Conservation (phyloP, 37 sponge, comb jelly and placozoan species). For the Beroe forskalii region DNA sequence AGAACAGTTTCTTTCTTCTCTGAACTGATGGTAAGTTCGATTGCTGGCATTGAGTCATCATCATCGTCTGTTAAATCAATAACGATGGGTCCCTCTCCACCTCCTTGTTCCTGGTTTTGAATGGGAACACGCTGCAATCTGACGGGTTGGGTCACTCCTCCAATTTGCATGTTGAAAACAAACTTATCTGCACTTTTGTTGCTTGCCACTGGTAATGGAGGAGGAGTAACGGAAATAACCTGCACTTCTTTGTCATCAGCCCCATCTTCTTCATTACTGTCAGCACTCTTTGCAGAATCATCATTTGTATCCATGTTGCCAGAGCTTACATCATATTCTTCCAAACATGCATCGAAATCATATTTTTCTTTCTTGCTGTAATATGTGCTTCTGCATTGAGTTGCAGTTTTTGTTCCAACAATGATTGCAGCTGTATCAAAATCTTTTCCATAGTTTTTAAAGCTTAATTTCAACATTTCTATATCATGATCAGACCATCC, state of each 20-base stretch:
- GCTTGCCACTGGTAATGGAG: background rate
- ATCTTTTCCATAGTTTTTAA: conserved; percentile 45
- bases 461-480: conserved; percentile 37
- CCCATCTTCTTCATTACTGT: background rate
- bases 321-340: conserved; percentile 1
- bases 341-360: conserved; percentile 8
- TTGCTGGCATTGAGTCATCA: conserved; percentile 45
- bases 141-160: conserved; percentile 26
- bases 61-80: conserved; percentile 63
- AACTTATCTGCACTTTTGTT: background rate
- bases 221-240: background rate
- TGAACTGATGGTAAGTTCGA: background rate
- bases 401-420: conserved; percentile 35
- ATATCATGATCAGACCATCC: conserved; percentile 35
- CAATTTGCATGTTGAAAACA: conserved; percentile 57
- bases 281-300: background rate
- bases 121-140: conserved; percentile 58
- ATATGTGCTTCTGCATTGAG: conserved; percentile 18
- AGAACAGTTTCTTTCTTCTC: conserved; percentile 38
- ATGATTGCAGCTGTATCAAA: conserved; percentile 60
- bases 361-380: conserved; percentile 55
- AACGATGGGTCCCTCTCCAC: background rate
- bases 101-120: background rate
- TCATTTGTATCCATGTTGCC: background rate
- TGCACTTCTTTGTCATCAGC: background rate